Evolutionary conservation across 2,888 invertebrate species (phyloP).

Genomic region (Cephus pygmeus): DNA sequence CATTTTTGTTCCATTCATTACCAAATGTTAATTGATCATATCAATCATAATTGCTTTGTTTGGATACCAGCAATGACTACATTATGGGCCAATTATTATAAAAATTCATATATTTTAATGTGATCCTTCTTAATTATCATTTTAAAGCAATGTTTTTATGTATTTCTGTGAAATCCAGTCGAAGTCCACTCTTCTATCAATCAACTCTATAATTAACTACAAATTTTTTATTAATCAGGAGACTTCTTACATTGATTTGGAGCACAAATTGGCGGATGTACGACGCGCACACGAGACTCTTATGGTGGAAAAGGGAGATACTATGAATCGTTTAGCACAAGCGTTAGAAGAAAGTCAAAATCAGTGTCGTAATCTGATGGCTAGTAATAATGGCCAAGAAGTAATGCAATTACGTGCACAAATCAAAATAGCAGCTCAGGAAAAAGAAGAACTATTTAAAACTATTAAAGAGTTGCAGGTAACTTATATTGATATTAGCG

Average conservation of each 20-base stretch:
- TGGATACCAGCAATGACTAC: conserved; percentile 40
- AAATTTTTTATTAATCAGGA: conserved; percentile 39
- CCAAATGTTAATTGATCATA: conserved; percentile 18
- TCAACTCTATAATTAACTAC: background rate
- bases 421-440: conserved; percentile 68
- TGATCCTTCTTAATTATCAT: background rate
- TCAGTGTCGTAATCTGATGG: conserved; percentile 65
- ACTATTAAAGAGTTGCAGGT: conserved; percentile 52
- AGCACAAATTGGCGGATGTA: conserved; percentile 64
- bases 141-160: background rate
- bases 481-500: background rate
- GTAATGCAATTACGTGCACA: conserved; percentile 67
- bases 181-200: background rate
- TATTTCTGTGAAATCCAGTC: background rate
- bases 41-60: conserved; percentile 42
- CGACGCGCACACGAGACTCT: conserved; percentile 73
- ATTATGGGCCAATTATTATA: conserved; percentile 45
- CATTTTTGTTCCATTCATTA: background rate
- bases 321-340: conserved; percentile 73
- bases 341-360: conserved; percentile 73
- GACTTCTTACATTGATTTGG: conserved; percentile 47
- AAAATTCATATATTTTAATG: conserved; percentile 13
- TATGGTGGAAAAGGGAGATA: conserved; percentile 73
- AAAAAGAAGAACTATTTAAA: conserved; percentile 68
- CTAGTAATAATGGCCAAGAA: conserved; percentile 67